Base-by-base conservation (phyloP, 2,797 vertebrate genomes). In the Simalia tracyae region DNA sequence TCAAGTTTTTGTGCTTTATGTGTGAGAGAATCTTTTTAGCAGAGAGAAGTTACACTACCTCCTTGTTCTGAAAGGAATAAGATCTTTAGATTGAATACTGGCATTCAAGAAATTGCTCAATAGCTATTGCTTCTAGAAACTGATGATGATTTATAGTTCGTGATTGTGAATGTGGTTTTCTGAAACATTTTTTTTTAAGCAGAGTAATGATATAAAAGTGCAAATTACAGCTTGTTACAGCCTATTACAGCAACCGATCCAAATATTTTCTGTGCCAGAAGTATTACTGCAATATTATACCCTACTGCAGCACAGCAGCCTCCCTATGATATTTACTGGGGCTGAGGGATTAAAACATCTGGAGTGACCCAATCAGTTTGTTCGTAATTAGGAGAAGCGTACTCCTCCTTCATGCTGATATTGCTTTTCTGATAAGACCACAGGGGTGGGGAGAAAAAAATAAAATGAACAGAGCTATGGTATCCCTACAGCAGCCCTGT, bases 41-140 rank as follows among this genome's bases (percentile, higher is more conserved):
- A 28, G 56, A 87, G 6, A 89, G 1, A 54, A 85, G 91, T 26
- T 88, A 93, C 46, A 88, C 42, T 63, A 12, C 68, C 7, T 84
- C 85, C 4, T 12, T 12, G n/a, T 91, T 76, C 92, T 72, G 36
- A 57, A 64, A 36, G 31, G 46, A 24, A 81, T 46, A 46, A 46
- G 8, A 5, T 24, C 24, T 46, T 15, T 31, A 92, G 63, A 81
- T 93, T 88, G 22, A 50, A 92, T 28, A 2, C 63, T 88, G 50
- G 57, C 63, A 61, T 63, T 88, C 57, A n/a, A 90, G 90, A 86
- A 56, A 93, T 14, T 14, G 86, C 9, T 46, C 8, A 14, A 54
- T 14, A 72, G 15, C 11, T 57, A 12, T 72, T 91, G 24, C 10
- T 93, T 94, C 87, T 89, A 61, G 19, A 95, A 94, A 93, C 86